These are phyloP conservation scores for Rhabdomys pumilio DNA, from an alignment of 2,797 vertebrate species.

Conservation along the genomic window DNA sequence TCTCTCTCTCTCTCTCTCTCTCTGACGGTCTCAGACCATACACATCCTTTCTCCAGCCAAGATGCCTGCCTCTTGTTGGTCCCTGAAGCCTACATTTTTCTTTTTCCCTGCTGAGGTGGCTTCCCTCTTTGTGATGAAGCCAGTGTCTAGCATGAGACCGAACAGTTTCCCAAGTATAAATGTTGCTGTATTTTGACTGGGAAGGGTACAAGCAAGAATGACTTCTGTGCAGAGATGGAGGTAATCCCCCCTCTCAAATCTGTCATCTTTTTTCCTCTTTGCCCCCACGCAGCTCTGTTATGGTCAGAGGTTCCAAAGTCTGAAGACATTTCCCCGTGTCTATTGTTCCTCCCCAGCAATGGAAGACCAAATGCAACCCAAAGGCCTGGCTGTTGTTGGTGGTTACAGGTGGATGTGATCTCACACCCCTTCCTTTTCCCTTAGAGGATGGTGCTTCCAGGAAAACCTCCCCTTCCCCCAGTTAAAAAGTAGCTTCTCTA, in stretches of 20 bases:
- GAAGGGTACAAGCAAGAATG: not conserved
- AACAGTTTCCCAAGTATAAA: not conserved
- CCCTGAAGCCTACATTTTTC: not conserved
- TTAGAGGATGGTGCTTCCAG: not conserved
- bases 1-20: not conserved
- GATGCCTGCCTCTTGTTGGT: not conserved
- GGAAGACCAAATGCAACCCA: not conserved
- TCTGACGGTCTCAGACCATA: too few species aligned
- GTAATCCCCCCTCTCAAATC: not conserved
- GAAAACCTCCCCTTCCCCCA: not conserved
- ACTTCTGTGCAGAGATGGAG: not conserved
- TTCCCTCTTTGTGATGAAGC: not conserved
- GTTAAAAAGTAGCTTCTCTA: not conserved
- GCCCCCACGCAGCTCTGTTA: not conserved
- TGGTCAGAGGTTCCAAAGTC: not conserved
- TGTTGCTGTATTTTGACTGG: not conserved
- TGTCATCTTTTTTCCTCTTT: not conserved
- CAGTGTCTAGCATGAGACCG: not conserved
- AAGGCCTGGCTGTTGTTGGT: not conserved
- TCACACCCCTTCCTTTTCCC: not conserved
- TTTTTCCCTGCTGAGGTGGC: not conserved
- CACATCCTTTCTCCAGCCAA: not conserved
- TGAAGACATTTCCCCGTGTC: not conserved
- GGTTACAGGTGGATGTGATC: not conserved
- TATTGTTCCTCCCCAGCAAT: not conserved